A percentile compares a stretch with the other conserved stretches of the same genome.
phyloP scores from a whole-genome alignment of 2,888 invertebrate genomes.

The Cancer borealis region DNA sequence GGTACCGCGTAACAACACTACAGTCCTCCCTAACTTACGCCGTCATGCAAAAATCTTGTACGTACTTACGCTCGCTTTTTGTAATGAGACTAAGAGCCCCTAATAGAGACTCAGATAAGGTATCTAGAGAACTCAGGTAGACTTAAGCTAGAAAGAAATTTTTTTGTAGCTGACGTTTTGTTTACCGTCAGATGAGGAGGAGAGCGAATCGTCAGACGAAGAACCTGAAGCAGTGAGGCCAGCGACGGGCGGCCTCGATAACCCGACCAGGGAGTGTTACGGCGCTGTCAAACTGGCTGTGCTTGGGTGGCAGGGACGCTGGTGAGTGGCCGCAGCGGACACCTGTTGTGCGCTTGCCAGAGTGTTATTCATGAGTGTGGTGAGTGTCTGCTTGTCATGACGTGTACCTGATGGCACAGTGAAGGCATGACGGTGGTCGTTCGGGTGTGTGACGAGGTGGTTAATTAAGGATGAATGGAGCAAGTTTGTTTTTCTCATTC shows the following conservation, averaged over 20 bases:
- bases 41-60: background rate
- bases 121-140: background rate
- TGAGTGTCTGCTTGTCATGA: background rate
- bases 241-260: constrained; percentile 49
- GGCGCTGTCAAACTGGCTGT: constrained; percentile 60
- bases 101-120: background rate
- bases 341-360: background rate
- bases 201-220: constrained; percentile 46
- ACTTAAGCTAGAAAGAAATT: background rate
- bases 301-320: constrained; percentile 59
- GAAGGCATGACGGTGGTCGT: background rate
- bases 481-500: background rate
- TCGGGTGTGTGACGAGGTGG: background rate
- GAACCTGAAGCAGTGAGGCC: constrained; percentile 57
- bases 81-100: background rate
- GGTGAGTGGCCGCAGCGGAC: constrained; percentile 53
- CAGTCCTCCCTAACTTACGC: background rate
- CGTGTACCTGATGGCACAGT: background rate
- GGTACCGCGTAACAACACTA: background rate
- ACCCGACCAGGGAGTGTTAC: constrained; percentile 67
- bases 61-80: background rate
- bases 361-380: background rate
- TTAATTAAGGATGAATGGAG: background rate
- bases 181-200: constrained; percentile 15
- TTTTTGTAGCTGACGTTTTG: background rate